These are phyloP conservation scores for Tineola bisselliella DNA, from an alignment of 2,888 invertebrate species.

Conservation along the genomic window DNA sequence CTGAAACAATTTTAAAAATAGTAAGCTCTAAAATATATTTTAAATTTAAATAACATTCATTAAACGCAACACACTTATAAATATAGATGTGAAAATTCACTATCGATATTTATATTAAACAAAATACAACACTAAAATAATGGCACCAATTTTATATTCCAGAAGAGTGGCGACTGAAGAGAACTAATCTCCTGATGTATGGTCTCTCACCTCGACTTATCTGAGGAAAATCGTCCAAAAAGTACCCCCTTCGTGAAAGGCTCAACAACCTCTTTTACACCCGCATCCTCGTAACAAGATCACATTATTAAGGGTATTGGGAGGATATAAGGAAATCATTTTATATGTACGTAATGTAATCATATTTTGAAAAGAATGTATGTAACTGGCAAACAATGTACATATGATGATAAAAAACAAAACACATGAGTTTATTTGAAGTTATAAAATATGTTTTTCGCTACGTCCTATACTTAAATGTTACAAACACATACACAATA, in stretches of 20 bases:
- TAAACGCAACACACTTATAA: no score
- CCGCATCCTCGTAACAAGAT: not conserved
- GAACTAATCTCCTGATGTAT: constrained; percentile 65
- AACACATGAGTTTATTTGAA: no score
- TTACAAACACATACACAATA: not conserved
- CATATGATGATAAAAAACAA: no score
- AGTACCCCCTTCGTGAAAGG: constrained; percentile 47
- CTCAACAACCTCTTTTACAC: constrained; percentile 5
- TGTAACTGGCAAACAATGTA: no score
- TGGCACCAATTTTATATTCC: constrained; percentile 49
- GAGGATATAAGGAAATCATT: not conserved
- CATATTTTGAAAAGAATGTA: no score
- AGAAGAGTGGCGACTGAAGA: constrained; percentile 41
- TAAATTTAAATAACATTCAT: no score
- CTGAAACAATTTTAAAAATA: no score
- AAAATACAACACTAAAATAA: constrained; percentile 25
- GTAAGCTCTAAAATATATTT: no score
- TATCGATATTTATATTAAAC: constrained; percentile 18
- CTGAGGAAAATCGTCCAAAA: constrained; percentile 48
- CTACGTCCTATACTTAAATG: no score
- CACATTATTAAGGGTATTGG: not conserved
- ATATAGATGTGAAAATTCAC: no score
- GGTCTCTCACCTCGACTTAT: constrained; percentile 59
- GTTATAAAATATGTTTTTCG: no score
- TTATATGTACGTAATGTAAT: not conserved